Evolutionary conservation across 2,888 invertebrate species (phyloP), one percentile per base, ranked within the genome.

Genomic region (Alcis repandata): DNA sequence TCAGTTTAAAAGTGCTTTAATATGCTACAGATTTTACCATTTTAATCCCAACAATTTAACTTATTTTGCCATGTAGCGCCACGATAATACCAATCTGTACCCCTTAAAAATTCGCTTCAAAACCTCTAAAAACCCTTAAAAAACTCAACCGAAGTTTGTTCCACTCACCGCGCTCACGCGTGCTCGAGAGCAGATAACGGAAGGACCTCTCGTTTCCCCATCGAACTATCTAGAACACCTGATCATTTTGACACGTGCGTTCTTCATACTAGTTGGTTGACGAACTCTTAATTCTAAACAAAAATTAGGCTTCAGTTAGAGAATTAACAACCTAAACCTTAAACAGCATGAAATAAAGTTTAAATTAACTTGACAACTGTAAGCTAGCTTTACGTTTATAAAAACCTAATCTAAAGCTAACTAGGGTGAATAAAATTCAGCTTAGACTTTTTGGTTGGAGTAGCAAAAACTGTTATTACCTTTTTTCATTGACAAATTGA

Each of bases 161-260:
- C 59, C 49, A 43, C 57, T 63, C 27, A 36, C 32, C 17, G 11
- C 57, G 59, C 58, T 48, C 52, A 77, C 78, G 85, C 88, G 88
- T 88, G 88, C 77, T 83, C 59, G 70, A 88, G 87, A 75, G 81
- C 68, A 76, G 88, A 87, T 87, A 86, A 72, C 63, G 67, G 33
- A 69, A 82, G 78, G 68, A 70, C 66, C 77, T 67, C 86, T 46
- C 22, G 6, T 27, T 27, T 27, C 27, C n/a, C 27, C 27, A 43
- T 86, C 82, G 80, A 81, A 69, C 46, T 57, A 41, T 22, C 20
- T 22, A 46, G 11, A 46, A 68, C 71, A 75, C 73, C 66, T 71
- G 68, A 46, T 4, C 69, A 59, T 58, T 67, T 71, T 67, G 72
- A 74, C 80, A 79, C 79, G 80, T 73, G 80, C 77, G 67, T 15